Conservation (phyloP, 2,797 vertebrate species). For the Pagetopsis macropterus region DNA sequence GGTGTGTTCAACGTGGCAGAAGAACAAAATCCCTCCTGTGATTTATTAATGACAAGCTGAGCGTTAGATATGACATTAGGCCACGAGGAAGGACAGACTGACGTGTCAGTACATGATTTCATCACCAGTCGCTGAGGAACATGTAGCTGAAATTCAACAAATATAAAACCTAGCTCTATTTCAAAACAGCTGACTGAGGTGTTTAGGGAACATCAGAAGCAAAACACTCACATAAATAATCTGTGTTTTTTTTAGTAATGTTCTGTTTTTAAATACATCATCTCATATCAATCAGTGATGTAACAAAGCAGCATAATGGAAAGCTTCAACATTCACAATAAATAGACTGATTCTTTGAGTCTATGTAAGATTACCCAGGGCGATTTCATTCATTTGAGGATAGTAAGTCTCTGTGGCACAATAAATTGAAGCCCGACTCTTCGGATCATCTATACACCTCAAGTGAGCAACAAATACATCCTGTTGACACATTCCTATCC, state of each 20-base stretch:
- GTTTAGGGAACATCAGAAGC: not conserved
- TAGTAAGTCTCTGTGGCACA: not conserved
- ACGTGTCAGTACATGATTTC: constrained; percentile 85
- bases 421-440: not conserved
- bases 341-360: not conserved
- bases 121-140: constrained; percentile 52
- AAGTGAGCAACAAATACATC: not conserved
- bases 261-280: not conserved
- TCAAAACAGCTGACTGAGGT: not conserved
- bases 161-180: constrained; percentile 1
- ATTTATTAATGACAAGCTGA: constrained; percentile 40
- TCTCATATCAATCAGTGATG: constrained; percentile 24
- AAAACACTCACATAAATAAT: constrained; percentile 8
- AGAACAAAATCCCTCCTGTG: constrained; percentile 50
- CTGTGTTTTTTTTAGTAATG: not conserved
- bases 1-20: constrained; percentile 56
- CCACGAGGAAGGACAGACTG: constrained; percentile 73
- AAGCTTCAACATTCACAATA: constrained; percentile 5
- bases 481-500: not conserved
- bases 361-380: not conserved
- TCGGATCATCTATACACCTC: not conserved
- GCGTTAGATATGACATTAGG: constrained; percentile 45
- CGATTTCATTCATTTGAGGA: constrained; percentile 28
- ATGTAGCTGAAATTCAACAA: constrained; percentile 11
- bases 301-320: constrained; percentile 2